Evolutionary conservation across 2,888 invertebrate species (phyloP).

Genomic region (Petrophora chlorosata): DNA sequence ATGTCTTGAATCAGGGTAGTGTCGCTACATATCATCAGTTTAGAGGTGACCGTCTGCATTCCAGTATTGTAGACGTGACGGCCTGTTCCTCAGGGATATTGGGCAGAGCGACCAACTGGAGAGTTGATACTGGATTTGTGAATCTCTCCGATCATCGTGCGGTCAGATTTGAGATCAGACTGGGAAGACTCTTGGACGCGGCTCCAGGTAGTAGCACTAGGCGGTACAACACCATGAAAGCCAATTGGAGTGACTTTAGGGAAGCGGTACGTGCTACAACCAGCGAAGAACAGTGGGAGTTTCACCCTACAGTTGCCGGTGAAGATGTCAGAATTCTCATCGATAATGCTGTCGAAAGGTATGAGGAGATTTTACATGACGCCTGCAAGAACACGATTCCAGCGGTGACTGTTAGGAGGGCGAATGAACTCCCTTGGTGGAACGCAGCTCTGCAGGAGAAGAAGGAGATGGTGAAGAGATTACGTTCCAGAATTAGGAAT

Average conservation of each 20-base stretch:
- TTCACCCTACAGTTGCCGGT: neutral
- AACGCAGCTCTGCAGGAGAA: neutral
- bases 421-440: neutral
- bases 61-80: neutral
- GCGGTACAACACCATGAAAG: neutral
- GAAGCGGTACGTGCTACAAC: neutral
- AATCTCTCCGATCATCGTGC: neutral
- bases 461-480: neutral
- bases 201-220: neutral
- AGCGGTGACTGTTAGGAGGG: neutral
- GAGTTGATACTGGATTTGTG: neutral
- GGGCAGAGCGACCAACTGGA: neutral
- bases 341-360: neutral
- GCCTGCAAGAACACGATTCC: neutral
- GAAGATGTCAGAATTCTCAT: neutral
- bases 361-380: neutral
- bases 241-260: neutral
- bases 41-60: neutral
- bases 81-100: neutral
- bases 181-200: neutral
- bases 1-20: neutral
- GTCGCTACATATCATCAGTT: neutral
- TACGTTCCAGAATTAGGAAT: neutral
- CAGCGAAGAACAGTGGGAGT: neutral
- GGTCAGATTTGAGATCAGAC: neutral